These are phyloP conservation scores for Chromoteleia sp. DNA, from an alignment of 2,888 invertebrate genomes.

Conservation along the genomic window DNA sequence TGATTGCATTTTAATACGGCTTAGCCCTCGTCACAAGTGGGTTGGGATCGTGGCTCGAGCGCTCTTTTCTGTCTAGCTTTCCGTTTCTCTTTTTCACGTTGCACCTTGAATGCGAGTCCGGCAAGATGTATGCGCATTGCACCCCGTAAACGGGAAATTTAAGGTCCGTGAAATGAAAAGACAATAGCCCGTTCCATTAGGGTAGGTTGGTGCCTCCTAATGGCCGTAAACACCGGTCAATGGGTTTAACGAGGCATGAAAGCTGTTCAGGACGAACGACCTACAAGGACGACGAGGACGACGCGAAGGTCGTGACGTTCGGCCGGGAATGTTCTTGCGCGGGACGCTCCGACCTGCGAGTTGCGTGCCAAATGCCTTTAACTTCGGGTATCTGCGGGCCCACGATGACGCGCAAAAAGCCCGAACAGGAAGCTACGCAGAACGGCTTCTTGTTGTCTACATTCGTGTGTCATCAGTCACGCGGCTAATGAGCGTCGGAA, in stretches of 20 bases:
- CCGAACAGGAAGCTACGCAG: constrained; percentile 58
- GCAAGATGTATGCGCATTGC: constrained; percentile 62
- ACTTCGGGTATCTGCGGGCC: constrained; percentile 50
- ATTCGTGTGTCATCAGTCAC: constrained; percentile 81
- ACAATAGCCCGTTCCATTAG: constrained; percentile 73
- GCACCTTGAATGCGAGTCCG: constrained; percentile 25
- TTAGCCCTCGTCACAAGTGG: constrained; percentile 65
- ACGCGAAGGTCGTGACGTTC: constrained; percentile 51
- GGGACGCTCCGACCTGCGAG: constrained; percentile 18
- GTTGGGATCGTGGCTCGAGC: constrained; percentile 60
- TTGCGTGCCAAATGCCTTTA: constrained; percentile 73
- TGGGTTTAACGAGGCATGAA: constrained; percentile 68
- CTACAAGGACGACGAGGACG: constrained; percentile 25
- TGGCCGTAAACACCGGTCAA: constrained; percentile 72
- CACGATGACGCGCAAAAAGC: constrained; percentile 36
- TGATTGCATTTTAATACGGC: constrained; percentile 82
- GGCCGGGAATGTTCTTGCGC: constrained; percentile 27
- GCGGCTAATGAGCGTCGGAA: constrained; percentile 81
- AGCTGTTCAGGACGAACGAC: constrained; percentile 51
- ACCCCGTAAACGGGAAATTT: constrained; percentile 70
- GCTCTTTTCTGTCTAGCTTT: constrained; percentile 67
- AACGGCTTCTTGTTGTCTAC: constrained; percentile 78
- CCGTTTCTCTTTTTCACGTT: constrained; percentile 53
- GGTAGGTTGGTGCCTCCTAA: constrained; percentile 70
- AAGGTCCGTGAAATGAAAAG: constrained; percentile 71